Percentiles rank a stretch among this genome's conserved stretches.
Evolutionary conservation across 2,113 vertebrate genomes (phyloP).

Genomic region (Aplodontia rufa): DNA sequence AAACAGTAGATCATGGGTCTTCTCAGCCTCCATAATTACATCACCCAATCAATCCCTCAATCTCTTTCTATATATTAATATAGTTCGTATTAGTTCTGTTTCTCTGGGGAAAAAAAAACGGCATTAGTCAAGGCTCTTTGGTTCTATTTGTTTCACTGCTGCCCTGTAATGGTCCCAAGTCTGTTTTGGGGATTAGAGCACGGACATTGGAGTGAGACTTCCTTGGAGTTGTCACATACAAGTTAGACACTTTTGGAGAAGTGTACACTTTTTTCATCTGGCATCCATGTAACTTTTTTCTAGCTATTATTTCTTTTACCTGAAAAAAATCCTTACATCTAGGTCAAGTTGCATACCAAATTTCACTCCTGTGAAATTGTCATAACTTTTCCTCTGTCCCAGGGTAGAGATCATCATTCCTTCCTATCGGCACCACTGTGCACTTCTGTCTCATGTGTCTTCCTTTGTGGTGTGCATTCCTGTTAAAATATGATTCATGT

Average conservation of each 20-base stretch:
- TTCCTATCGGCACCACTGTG: not conserved
- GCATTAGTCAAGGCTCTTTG: not conserved
- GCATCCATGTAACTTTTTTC: not conserved
- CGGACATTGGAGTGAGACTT: not conserved
- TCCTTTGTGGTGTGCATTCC: too few species aligned
- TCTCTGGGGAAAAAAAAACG: not conserved
- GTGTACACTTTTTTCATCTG: not conserved
- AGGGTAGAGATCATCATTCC: not conserved
- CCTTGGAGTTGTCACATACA: not conserved
- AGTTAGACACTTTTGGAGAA: not conserved
- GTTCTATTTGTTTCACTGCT: not conserved
- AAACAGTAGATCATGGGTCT: not conserved
- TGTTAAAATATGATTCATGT: not conserved
- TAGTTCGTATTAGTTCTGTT: not conserved
- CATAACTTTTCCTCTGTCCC: not conserved
- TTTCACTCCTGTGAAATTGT: not conserved
- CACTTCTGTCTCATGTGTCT: not conserved
- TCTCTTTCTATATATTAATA: not conserved
- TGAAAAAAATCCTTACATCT: not conserved
- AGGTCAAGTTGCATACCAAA: not conserved
- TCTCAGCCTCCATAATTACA: not conserved
- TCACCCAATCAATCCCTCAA: too few species aligned
- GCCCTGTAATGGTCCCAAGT: not conserved
- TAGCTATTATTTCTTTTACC: not conserved
- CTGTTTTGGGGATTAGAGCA: not conserved